Evolutionary conservation across 2,113 vertebrate genomes (phyloP), one percentile per base, ranked within the genome.

Genomic region (Trichomycterus rosablanca): DNA sequence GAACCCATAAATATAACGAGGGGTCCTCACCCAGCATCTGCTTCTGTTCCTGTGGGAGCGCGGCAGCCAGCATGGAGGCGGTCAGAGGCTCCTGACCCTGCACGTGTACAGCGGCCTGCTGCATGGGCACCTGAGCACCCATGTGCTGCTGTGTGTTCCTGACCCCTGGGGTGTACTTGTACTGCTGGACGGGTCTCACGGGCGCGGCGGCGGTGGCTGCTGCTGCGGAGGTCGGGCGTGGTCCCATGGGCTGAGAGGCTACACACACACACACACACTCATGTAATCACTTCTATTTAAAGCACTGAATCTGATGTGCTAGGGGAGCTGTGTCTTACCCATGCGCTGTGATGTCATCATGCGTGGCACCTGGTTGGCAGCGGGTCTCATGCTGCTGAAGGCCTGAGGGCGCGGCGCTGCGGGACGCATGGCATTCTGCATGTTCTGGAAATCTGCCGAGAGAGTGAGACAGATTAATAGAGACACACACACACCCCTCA

Each of bases 21-120:
- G n/a, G n/a, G n/a, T n/a, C n/a, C 90, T 76, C 79, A 98, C 95
- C 95, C 82, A 98, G 85, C 95, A 98, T 98, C 86, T 98, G 95
- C 85, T 98, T 98, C 88, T 98, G 95, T 72, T 98, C 95, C 86
- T 97, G 93, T 57, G 92, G 93, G 50, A 91, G 95, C 39, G 95
- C 95, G 67, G 95, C 90, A 59, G 95, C 94, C 84, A 98, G 80
- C 93, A 98, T 96, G 79, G 95, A 95, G 78, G 95, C 89, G 55
- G 94, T 98, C 84, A 98, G 87, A 61, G 95, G 95, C 74, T 98
- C 93, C 76, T 98, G 95, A 77, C 95, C 95, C 85, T 96, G 95
- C 76, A 96, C 91, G 18, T 97, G 94, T 61, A 97, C 94, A 70
- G 95, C 93, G 75, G 95, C 90, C 95, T 97, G 95, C 80, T 94